A percentile compares a stretch with the other conserved stretches of the same genome.
These are phyloP conservation scores for Eunapius fragilis DNA, from an alignment of 37 sponge, comb jelly and placozoan genomes.

Conservation along the genomic window DNA sequence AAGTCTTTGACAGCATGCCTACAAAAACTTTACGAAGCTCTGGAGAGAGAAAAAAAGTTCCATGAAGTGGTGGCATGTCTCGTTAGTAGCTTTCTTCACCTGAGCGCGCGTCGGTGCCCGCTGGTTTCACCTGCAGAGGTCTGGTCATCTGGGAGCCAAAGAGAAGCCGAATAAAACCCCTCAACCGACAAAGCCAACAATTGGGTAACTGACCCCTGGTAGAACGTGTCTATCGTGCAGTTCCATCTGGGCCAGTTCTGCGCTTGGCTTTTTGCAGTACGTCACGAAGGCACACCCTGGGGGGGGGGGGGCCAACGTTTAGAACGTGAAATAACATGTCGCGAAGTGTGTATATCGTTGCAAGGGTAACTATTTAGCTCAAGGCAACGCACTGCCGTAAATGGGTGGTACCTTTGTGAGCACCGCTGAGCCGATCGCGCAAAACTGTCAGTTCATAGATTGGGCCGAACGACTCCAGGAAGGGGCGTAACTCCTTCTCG, in stretches of 20 bases:
- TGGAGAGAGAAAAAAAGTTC: no score
- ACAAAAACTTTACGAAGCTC: constrained; percentile 97
- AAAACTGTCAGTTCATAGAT: constrained; percentile 76
- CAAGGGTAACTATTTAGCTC: not conserved
- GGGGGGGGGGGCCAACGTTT: no score
- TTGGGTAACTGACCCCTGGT: constrained; percentile 72
- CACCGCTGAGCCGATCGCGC: constrained; percentile 62
- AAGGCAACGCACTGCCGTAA: no score
- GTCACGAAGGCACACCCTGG: constrained; percentile 99
- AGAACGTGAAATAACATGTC: no score
- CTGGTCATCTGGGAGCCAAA: constrained; percentile 82
- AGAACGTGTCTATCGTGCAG: constrained; percentile 89
- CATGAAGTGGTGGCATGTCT: no score
- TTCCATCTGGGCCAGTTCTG: constrained; percentile 80
- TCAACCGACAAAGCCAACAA: not conserved
- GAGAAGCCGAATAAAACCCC: not conserved
- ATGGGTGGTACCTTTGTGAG: constrained; percentile 86
- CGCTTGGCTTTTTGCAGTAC: constrained; percentile 71
- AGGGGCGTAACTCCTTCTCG: constrained; percentile 81
- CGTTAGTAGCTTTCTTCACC: no score
- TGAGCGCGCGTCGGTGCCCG: constrained; percentile 85
- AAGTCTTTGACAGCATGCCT: constrained; percentile 94
- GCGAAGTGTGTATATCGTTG: no score
- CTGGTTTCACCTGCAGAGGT: constrained; percentile 94
- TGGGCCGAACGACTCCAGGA: constrained; percentile 83